These are phyloP conservation scores for Elegia similella DNA, from an alignment of 2,888 invertebrate species.

Conservation along the genomic window DNA sequence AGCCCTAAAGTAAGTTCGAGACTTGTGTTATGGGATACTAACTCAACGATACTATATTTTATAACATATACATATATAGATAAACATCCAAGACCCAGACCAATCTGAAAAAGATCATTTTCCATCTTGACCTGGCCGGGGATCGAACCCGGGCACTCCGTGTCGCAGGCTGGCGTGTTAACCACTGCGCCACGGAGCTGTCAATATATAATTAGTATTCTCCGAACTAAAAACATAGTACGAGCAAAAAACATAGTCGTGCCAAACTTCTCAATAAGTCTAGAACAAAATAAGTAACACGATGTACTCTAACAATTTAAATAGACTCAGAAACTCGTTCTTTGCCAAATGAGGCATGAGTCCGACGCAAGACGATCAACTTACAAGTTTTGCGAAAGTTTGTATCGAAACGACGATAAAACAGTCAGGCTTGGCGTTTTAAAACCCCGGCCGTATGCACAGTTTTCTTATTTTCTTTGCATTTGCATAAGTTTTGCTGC, in stretches of 20 bases:
- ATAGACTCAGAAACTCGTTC: constrained; percentile 44
- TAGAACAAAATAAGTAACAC: constrained; percentile 3
- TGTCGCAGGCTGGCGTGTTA: no score
- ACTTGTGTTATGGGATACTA: no score
- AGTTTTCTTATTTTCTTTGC: neutral
- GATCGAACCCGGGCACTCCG: no score
- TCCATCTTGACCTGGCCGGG: no score
- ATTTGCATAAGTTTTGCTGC: constrained; percentile 1
- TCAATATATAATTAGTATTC: no score
- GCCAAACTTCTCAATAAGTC: neutral
- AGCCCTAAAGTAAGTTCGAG: no score
- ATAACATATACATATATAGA: no score
- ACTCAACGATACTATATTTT: no score
- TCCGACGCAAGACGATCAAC: constrained; percentile 28
- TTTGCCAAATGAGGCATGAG: constrained; percentile 46
- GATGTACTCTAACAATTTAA: constrained; percentile 36
- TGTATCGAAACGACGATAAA: constrained; percentile 25
- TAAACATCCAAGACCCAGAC: no score
- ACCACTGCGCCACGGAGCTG: no score
- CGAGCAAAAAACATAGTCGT: neutral
- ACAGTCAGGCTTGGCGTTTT: constrained; percentile 3
- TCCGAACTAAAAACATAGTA: no score
- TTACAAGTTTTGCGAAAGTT: constrained; percentile 43
- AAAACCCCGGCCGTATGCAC: neutral
- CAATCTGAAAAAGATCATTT: no score